phyloP scores from a whole-genome alignment of 2,888 invertebrate genomes.

The Shargacucullia verbasci region DNA sequence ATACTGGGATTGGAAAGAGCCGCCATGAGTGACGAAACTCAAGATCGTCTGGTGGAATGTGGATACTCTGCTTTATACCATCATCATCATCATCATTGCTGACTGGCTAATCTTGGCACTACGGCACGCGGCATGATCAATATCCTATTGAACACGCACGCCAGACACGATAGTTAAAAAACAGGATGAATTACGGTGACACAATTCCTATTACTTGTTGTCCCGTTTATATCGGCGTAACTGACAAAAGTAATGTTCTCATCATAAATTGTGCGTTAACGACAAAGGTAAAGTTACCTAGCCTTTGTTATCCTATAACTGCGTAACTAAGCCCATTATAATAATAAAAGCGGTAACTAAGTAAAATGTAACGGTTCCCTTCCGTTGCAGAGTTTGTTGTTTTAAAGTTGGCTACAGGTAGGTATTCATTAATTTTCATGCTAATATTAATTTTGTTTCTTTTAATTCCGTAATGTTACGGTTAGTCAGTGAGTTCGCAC shows the following conservation, averaged over 20 bases:
- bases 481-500: too few species aligned
- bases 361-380: constrained; percentile 55
- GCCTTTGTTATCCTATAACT: constrained; percentile 60
- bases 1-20: too few species aligned
- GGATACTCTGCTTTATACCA: too few species aligned
- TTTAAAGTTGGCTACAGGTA: constrained; percentile 35
- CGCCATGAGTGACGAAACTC: too few species aligned
- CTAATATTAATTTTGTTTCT: constrained; percentile 25
- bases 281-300: constrained; percentile 49
- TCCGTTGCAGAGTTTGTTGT: constrained; percentile 35
- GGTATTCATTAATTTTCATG: constrained; percentile 30
- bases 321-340: constrained; percentile 66
- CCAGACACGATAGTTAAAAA: too few species aligned
- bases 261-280: constrained; percentile 44
- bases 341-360: constrained; percentile 61
- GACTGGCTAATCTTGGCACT: too few species aligned
- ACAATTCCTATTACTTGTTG: constrained; percentile 20
- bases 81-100: too few species aligned
- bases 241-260: constrained; percentile 20
- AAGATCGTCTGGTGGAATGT: too few species aligned
- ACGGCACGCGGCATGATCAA: too few species aligned
- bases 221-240: constrained; percentile 7
- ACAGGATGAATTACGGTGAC: constrained; percentile 2
- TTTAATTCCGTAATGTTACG: not conserved
- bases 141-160: too few species aligned